Conservation (phyloP, 2,797 vertebrate species). For the Pipistrellus kuhlii region DNA sequence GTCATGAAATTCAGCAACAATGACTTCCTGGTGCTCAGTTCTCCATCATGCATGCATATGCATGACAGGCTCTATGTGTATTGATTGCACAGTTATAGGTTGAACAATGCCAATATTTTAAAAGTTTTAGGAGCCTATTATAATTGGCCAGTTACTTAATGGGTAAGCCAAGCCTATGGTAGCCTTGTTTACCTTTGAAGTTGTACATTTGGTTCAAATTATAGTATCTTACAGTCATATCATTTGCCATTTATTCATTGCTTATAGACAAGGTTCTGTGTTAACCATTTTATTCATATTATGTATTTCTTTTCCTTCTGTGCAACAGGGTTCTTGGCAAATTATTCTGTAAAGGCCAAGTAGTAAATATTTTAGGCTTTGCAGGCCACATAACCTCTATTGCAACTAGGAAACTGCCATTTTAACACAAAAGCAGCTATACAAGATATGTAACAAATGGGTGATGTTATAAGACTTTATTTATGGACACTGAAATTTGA, state of each 20-base stretch:
- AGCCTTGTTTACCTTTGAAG: not conserved
- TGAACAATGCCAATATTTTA: not conserved
- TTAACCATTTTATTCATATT: constrained; percentile 2
- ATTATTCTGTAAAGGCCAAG: not conserved
- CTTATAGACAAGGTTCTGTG: not conserved
- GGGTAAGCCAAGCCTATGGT: not conserved
- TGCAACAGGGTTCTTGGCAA: not conserved
- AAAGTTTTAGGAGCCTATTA: not conserved
- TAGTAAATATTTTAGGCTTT: constrained; percentile 41
- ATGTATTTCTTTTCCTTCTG: constrained; percentile 36
- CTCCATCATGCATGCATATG: not conserved
- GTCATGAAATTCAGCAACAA: not conserved
- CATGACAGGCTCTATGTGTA: not conserved
- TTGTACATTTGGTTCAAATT: constrained; percentile 42
- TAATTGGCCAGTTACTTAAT: not conserved
- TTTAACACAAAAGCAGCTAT: constrained; percentile 5
- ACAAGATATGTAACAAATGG: not conserved
- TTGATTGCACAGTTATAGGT: not conserved
- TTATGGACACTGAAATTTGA: constrained; percentile 19
- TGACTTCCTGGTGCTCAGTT: not conserved
- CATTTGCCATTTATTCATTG: not conserved
- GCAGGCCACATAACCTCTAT: not conserved
- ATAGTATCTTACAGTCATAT: not conserved
- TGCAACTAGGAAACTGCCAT: not conserved
- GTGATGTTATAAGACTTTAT: not conserved